Conservation (phyloP, 2,113 vertebrate genomes). For the Perognathus longimembris region DNA sequence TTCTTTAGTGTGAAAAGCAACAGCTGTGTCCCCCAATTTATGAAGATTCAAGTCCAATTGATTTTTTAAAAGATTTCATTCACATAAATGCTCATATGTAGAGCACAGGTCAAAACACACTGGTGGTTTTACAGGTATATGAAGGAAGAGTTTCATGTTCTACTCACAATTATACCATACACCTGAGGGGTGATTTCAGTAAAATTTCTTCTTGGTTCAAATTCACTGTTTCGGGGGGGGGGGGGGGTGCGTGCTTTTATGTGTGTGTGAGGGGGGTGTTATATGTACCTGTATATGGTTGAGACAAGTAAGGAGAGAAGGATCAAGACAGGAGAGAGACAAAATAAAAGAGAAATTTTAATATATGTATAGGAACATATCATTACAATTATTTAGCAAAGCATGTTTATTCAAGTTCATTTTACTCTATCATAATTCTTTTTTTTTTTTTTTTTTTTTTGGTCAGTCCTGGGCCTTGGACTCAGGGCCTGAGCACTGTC, state of each 20-base stretch:
- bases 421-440: too few species aligned
- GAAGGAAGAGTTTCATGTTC: not conserved
- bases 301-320: not conserved
- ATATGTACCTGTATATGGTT: too few species aligned
- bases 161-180: not conserved
- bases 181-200: not conserved
- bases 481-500: too few species aligned
- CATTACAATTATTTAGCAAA: not conserved
- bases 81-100: not conserved
- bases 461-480: too few species aligned
- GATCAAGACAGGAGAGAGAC: too few species aligned
- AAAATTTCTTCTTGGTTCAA: slow-evolving; percentile 6
- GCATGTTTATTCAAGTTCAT: not conserved
- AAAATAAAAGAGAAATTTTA: not conserved
- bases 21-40: not conserved
- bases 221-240: not conserved
- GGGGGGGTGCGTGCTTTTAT: not conserved
- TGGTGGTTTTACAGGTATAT: not conserved
- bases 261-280: not conserved
- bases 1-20: not conserved
- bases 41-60: not conserved
- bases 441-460: too few species aligned
- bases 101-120: not conserved
- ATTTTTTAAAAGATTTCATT: not conserved
- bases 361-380: not conserved